Evolutionary conservation across 2,888 invertebrate genomes (phyloP).

Genomic region (Kryphioiulus occultus): DNA sequence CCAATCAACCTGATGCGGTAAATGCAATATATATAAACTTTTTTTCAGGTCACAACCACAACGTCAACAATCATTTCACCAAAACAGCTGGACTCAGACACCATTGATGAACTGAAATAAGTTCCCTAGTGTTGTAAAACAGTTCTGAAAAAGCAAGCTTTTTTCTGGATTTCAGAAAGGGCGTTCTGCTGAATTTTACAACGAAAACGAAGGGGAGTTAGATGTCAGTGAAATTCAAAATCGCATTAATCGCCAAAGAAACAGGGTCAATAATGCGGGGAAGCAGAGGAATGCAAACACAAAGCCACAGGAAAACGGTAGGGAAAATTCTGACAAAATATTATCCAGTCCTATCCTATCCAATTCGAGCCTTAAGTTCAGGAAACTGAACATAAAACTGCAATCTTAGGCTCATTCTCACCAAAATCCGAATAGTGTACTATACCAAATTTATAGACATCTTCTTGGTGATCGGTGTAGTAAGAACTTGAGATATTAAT

Average conservation of each 20-base stretch:
- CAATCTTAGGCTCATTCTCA: too few relatives aligned
- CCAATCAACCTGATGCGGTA: constrained; percentile 64
- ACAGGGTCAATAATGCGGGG: constrained; percentile 20
- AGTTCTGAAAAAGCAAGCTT: background rate
- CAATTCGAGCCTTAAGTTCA: background rate
- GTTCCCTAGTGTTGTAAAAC: too few relatives aligned
- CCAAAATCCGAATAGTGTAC: too few relatives aligned
- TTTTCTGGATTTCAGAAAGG: constrained; percentile 51
- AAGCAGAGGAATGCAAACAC: constrained; percentile 21
- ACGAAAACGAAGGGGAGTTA: constrained; percentile 52
- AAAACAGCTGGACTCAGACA: too few relatives aligned
- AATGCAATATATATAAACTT: background rate
- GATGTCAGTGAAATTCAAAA: constrained; percentile 53
- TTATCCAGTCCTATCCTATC: too few relatives aligned
- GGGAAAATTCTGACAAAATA: background rate
- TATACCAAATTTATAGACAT: too few relatives aligned
- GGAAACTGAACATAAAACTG: too few relatives aligned
- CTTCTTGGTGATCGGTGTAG: too few relatives aligned
- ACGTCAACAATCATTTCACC: too few relatives aligned
- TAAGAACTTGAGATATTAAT: too few relatives aligned
- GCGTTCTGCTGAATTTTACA: constrained; percentile 50
- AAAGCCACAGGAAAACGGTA: constrained; percentile 56
- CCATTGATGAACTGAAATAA: too few relatives aligned
- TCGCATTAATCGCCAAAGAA: constrained; percentile 52
- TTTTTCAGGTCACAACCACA: background rate